Base-by-base conservation (phyloP, 2,797 vertebrate species). In the Poeciliopsis gracilis region DNA sequence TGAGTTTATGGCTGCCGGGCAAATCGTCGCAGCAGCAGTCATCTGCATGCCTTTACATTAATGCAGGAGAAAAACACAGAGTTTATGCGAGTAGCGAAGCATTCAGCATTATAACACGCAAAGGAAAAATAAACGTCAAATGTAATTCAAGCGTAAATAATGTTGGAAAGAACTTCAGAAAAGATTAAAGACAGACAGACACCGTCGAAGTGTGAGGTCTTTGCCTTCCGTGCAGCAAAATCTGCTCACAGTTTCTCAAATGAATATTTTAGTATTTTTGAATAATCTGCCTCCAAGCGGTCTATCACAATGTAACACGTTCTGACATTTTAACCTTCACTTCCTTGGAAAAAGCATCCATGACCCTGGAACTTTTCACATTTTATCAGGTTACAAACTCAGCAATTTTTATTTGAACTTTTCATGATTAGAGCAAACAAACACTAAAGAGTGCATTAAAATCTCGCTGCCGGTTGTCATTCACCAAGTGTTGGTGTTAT, bases 1-100 rank as follows among this genome's bases (percentile, higher is more conserved):
- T 38, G 23, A 45, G 28, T 71, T 43, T 25, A 73, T 33, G 80
- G 72, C 84, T 8, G 0, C 75, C 2, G 51, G 85, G 73, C 67
- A 71, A 20, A 41, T 36, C 69, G 67, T 73, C 55, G 74, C 74
- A 67, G 41, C 43, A 33, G 28, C 49, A 84, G 75, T 38, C 66
- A 28, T 73, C 77, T 74, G 66, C 77, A 82, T 70, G 72, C 41
- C 36, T 77, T 47, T 76, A 38, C 69, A 53, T 46, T 45, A 45
- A 74, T 76, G 70, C 61, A 28, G 0, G 47, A 79, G 73, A 46
- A 70, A 88, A 43, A 38, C 41, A 84, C 67, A 66, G 16, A 9
- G 73, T 49, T 33, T 49, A 28, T 61, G 41, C 18, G n/a, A 33
- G 28, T 1, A n/a, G 67, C 11, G 11, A 66, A 74, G 79, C 41